Evolutionary conservation across 2,888 invertebrate species (phyloP), one percentile per base, ranked within the genome.

Genomic region (Icerya purchasi): DNA sequence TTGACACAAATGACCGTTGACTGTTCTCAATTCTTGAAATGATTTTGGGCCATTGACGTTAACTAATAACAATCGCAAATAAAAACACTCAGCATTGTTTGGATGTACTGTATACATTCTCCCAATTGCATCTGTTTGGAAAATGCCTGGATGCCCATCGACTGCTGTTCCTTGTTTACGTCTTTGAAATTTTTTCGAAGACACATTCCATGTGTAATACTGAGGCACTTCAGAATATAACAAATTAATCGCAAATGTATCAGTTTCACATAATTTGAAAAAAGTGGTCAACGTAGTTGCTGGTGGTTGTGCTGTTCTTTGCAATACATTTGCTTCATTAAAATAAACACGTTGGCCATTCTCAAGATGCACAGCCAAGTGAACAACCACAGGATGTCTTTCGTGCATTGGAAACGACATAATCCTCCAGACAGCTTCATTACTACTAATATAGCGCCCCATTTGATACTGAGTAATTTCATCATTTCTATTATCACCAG

Each of bases 201-300:
- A 36, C 36, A 36, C 36, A 36, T 36, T 36, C 36, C 36, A 36
- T 36, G 36, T 36, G 36, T 36, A 36, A 36, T 14, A 69, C 8
- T 60, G 52, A 2, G 68, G 68, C 22, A 69, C 65, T 23, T 70
- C 67, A 57, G 56, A 58, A 62, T 70, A 70, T 5, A 70, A 62
- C 57, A 70, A 62, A n/a, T 69, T 69, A 66, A 64, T 67, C 54
- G 70, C 70, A 65, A 70, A 70, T 25, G 55, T 61, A 61, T 70
- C 68, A 54, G 50, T 65, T 65, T 67, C 58, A 58, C 70, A 71
- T 3, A 70, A 64, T 24, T 63, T 50, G 58, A 72, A 71, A 65
- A 71, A 71, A 49, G 63, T 67, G 22, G 65, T 66, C 49, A 71
- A 64, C 57, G 69, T 70, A 56, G 67, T 66, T 10, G 61, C 62